Evolutionary conservation across 2,797 vertebrate genomes (phyloP), one percentile per base, ranked within the genome.

Genomic region (Pteronotus mesoamericanus): DNA sequence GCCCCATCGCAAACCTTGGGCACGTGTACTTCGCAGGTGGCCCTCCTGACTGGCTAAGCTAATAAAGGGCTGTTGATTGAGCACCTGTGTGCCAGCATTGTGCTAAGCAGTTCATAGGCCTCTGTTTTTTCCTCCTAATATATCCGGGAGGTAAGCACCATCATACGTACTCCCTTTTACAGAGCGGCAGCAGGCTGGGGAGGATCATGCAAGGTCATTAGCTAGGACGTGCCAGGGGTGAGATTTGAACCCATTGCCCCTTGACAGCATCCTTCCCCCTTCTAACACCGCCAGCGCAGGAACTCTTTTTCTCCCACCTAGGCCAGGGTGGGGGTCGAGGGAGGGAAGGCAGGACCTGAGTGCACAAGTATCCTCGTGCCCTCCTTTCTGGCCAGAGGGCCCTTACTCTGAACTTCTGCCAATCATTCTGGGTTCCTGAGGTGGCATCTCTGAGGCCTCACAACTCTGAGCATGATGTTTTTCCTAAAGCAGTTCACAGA

Each of bases 41-140:
- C 44, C 22, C 1, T 29, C 22, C 59, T 42, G 37, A 3, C 8
- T 59, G n/a, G 21, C 53, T 10, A 5, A 10, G 21, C 53, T 12
- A 4, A 10, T 18, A 8, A 32, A 6, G 1, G 9, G 34, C 0
- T 10, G 2, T 64, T 68, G 26, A 5, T 2, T 16, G 66, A 44
- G 57, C 37, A 29, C 37, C 37, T 71, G 53, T 21, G 42, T 72
- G 53, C 51, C 34, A 16, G 57, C 15, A 3, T 18, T 2, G 18
- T 19, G 22, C 61, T 6, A 32, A 55, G 32, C 12, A 12, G 2
- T 34, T 1, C 3, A 12, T 24, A 9, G 48, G 22, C 55, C 39
- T 72, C 86, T 39, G 32, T 48, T 32, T 14, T 42, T 34, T 69
- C 59, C 37, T 94, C 6, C 1, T 59, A 6, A 29, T 24, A n/a